phyloP scores from a whole-genome alignment of 1,140 invertebrate species.

The Ptiloglossa arizonensis region DNA sequence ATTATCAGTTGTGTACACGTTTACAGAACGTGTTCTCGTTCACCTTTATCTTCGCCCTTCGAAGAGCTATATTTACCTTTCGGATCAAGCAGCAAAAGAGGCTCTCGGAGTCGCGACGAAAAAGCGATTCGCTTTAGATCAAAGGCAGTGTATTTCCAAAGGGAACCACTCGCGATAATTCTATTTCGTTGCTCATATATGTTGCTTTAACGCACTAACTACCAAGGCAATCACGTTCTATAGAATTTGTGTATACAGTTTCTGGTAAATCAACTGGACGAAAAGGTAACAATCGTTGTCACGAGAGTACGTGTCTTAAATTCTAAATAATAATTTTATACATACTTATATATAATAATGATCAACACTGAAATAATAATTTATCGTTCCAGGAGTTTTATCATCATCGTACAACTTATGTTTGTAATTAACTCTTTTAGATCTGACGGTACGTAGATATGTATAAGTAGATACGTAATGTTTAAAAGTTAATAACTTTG shows the following conservation, averaged over 20 bases:
- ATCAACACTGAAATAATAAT: too few species aligned
- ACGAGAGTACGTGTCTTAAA: too few species aligned
- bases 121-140: slow-evolving; percentile 41
- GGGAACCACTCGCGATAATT: slow-evolving; percentile 18
- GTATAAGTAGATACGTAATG: too few species aligned
- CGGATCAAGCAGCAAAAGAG: slow-evolving; percentile 43
- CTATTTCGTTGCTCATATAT: slow-evolving; percentile 36
- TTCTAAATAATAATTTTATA: too few species aligned
- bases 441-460: too few species aligned
- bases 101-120: slow-evolving; percentile 32
- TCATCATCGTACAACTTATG: too few species aligned
- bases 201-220: slow-evolving; percentile 16
- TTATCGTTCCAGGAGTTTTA: too few species aligned
- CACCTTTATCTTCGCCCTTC: slow-evolving; percentile 17
- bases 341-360: too few species aligned
- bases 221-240: background rate
- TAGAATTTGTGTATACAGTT: background rate
- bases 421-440: too few species aligned
- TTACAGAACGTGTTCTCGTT: slow-evolving; percentile 27
- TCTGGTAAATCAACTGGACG: too few species aligned
- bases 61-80: slow-evolving; percentile 23
- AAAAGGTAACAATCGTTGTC: too few species aligned
- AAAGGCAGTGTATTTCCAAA: slow-evolving; percentile 21
- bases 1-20: slow-evolving; percentile 26
- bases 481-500: too few species aligned